Evolutionary conservation across 2,888 invertebrate genomes (phyloP).

Genomic region (Micropterix aruncella): DNA sequence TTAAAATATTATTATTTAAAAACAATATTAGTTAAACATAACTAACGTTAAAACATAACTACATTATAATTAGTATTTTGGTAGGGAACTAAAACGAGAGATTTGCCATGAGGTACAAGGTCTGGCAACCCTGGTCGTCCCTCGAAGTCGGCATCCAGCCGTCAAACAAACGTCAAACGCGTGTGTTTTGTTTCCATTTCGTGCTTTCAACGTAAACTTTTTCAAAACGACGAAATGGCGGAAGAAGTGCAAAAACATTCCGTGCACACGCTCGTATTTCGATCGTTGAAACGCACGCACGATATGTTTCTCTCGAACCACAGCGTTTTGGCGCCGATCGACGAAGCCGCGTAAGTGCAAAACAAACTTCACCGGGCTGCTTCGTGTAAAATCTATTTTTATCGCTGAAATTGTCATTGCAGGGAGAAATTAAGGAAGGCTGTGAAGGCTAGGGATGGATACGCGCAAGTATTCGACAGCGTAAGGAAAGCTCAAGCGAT

Average conservation of each 20-base stretch:
- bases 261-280: conserved; percentile 91
- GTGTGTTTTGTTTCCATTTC: background rate
- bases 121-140: no score
- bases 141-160: background rate
- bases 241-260: conserved; percentile 93
- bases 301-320: conserved; percentile 95
- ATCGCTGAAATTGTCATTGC: conserved; percentile 12
- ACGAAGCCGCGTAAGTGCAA: conserved; percentile 64
- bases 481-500: conserved; percentile 52
- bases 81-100: no score
- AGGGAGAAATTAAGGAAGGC: conserved; percentile 61
- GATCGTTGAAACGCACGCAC: conserved; percentile 92
- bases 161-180: background rate
- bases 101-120: no score
- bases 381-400: background rate
- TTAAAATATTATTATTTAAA: no score
- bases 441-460: conserved; percentile 74
- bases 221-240: conserved; percentile 24
- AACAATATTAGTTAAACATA: no score
- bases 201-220: background rate
- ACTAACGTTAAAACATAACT: no score
- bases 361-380: background rate
- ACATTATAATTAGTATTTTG: no score
- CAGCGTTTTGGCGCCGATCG: conserved; percentile 67
- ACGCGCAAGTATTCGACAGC: conserved; percentile 68